Percentiles rank a stretch among this genome's conserved stretches.
phyloP scores from a whole-genome alignment of 2,888 invertebrate genomes.

The Agriopis marginaria region DNA sequence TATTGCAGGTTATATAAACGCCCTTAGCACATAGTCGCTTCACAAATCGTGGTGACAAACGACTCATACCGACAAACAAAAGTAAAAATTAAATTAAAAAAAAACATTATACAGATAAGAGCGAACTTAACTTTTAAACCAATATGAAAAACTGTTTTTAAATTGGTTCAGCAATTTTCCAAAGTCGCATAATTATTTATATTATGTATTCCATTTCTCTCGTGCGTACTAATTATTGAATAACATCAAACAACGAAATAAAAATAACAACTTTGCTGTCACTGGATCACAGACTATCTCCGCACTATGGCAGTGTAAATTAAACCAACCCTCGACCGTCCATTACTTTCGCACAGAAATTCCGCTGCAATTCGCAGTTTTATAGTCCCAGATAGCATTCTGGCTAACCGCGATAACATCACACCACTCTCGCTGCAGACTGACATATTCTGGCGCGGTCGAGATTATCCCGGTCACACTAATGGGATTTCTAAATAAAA shows the following conservation, averaged over 20 bases:
- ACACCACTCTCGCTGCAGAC: conserved; percentile 20
- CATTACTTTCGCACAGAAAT: conserved; percentile 29
- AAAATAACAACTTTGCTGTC: not conserved
- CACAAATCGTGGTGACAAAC: not conserved
- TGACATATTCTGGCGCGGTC: not conserved
- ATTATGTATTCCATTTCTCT: too few species aligned
- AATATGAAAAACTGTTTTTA: too few species aligned
- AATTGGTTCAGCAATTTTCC: too few species aligned
- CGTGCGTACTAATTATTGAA: too few species aligned
- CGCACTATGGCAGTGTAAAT: conserved; percentile 6
- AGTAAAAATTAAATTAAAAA: too few species aligned
- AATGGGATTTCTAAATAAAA: not conserved
- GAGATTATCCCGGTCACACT: not conserved
- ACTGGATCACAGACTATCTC: not conserved
- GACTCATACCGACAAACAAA: not conserved
- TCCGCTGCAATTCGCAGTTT: conserved; percentile 47
- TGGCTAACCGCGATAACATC: conserved; percentile 50
- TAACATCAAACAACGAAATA: not conserved
- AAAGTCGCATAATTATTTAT: too few species aligned
- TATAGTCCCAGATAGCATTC: conserved; percentile 52
- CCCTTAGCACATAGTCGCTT: conserved; percentile 1
- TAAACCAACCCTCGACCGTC: not conserved
- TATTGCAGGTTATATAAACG: not conserved
- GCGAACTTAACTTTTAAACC: too few species aligned
- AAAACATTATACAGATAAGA: too few species aligned